These are phyloP conservation scores for Ophiothrix spiculata DNA, from an alignment of 35 echinoderm and acorn worm species.

Conservation along the genomic window DNA sequence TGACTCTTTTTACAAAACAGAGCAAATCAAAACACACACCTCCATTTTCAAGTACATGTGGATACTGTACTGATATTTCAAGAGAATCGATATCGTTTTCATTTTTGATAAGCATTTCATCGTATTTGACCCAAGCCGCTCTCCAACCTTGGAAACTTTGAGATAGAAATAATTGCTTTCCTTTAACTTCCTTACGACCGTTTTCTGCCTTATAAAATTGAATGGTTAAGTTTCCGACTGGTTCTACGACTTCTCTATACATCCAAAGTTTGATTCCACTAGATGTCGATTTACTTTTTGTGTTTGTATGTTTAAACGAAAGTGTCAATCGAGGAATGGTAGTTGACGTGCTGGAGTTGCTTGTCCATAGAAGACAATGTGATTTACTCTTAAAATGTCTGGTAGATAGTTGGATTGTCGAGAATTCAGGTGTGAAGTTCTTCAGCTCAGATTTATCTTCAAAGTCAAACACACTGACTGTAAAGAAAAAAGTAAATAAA, in stretches of 20 bases:
- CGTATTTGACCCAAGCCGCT: background rate
- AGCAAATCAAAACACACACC: background rate
- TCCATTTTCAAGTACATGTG: background rate
- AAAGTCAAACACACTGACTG: background rate
- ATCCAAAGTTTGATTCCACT: background rate
- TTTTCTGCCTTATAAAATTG: background rate
- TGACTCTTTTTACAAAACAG: background rate
- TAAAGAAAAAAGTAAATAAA: background rate
- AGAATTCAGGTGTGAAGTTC: background rate
- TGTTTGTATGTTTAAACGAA: background rate
- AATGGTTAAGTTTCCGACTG: background rate
- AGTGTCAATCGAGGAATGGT: background rate
- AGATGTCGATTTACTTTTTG: background rate
- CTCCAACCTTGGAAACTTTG: background rate
- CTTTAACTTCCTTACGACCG: background rate
- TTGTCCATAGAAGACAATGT: background rate
- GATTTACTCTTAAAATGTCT: background rate
- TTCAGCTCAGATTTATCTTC: background rate
- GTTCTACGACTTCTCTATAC: background rate
- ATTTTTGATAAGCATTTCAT: background rate
- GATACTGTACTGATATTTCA: background rate
- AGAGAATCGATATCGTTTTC: background rate
- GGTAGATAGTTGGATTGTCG: background rate
- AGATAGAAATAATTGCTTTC: background rate
- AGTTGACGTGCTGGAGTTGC: background rate